Base-by-base conservation (phyloP, 2,797 vertebrate genomes). In the Sebastes ruberrimus region DNA sequence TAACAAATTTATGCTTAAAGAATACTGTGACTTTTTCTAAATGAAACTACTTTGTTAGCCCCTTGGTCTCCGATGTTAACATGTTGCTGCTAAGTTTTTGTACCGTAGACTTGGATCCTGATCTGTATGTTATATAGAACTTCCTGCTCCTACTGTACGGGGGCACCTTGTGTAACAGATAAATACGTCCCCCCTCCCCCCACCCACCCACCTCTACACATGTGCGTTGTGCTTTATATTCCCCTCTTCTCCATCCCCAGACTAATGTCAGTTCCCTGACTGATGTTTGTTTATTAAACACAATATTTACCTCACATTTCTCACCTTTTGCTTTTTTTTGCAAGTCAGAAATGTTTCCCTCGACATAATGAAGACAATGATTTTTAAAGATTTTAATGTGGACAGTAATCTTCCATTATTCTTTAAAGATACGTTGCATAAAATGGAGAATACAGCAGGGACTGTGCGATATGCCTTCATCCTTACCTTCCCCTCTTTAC, bases 241-340 rank as follows among this genome's bases (percentile, higher is more conserved):
- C 32, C 84, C 80, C 70, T 55, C 63, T 62, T 80, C 86, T 91
- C 88, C 95, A 95, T 95, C 96, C 97, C 93, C 95, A 95, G 97
- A 98, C 96, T 97, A 96, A 97, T 97, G 97, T 98, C 97, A 97
- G 97, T 98, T 96, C 94, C 95, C 94, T 96, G 96, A 96, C 97
- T 97, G 97, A 97, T 97, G 96, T 97, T 97, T 98, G 96, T 97
- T 98, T 97, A 98, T 98, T 98, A 98, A 99, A 98, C 96, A 97
- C 95, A 93, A 97, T 97, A 97, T 97, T 97, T 98, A 97, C 97
- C 97, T 98, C 97, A 97, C 81, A 86, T 46, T 84, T 76, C 77
- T 92, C 57, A 92, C 71, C 22, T 28, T 90, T 85, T 88, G 84
- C 64, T 73, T 91, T 89, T 86, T 35, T 10, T 71, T 49, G 8